Evolutionary conservation across 2,797 vertebrate genomes (phyloP).

Genomic region (Pseudocheirus occidentalis): DNA sequence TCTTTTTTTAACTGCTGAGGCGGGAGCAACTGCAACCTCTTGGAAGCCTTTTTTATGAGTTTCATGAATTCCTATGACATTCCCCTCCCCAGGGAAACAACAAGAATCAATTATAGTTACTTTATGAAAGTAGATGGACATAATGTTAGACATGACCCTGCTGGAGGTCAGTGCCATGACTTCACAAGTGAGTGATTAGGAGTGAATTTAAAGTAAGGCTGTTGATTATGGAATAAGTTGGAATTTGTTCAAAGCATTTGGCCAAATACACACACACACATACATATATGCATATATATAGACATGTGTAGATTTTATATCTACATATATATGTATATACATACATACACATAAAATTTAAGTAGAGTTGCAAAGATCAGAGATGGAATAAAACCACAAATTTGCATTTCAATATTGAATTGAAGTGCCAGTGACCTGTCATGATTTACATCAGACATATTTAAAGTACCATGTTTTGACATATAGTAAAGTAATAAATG

Average conservation of each 20-base stretch:
- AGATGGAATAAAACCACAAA: conserved; percentile 23
- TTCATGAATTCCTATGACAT: not conserved
- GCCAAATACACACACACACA: not conserved
- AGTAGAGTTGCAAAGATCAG: not conserved
- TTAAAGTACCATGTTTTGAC: conserved; percentile 2
- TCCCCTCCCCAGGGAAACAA: not conserved
- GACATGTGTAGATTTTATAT: not conserved
- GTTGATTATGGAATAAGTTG: not conserved
- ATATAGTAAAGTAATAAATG: conserved; percentile 3
- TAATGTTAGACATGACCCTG: not conserved
- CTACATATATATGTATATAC: not conserved
- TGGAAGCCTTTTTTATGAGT: not conserved
- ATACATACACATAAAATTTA: not conserved
- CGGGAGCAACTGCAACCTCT: not conserved
- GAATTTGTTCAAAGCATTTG: conserved; percentile 3
- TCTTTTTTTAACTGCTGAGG: not conserved
- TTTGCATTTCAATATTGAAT: conserved; percentile 21
- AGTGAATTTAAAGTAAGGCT: conserved; percentile 16
- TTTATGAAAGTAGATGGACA: not conserved
- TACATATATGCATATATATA: not conserved
- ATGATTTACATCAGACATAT: conserved; percentile 30
- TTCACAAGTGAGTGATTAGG: not conserved
- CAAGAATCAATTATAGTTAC: not conserved
- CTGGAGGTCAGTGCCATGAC: not conserved
- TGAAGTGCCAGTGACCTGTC: conserved; percentile 6